Base-by-base conservation (phyloP, 2,113 vertebrate species). In the Rhinoptilus africanus region DNA sequence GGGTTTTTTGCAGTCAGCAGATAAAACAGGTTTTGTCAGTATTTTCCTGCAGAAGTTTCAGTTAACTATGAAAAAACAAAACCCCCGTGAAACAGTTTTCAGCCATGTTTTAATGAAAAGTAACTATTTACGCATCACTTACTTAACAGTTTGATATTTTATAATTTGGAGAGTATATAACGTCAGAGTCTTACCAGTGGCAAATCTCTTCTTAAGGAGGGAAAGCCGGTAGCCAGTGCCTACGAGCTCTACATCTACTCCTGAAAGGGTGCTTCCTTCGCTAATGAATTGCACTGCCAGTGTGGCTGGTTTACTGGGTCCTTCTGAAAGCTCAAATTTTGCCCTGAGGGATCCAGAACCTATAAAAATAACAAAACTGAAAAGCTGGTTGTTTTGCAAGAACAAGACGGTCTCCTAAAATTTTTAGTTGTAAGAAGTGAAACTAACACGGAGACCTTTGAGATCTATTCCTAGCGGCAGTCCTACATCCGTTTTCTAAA, bases 211-310 rank as follows among this genome's bases (percentile, higher is more conserved):
- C 96, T 99, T 99, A 88, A 98, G 98, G 91, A 99, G 98, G 22
- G 99, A 99, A 75, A 99, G 99, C 56, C 99, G 97, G 97, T 99
- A 99, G 73, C 99, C 99, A n/a, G 98, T 94, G 64, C 99, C 99
- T 67, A 98, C 98, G 0, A 99, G 99, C 91, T 99, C 99, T 89
- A 99, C 97, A 57, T 99, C 99, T 48, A 98, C 98, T 76, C 99
- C 99, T 81, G 99, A 99, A 93, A 99, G 98, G 15, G 99, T 99
- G 89, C 98, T 98, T 47, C 99, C 99, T 94, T 99, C 99, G 12
- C 98, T 99, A 86, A 99, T 98, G 88, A 99, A 99, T 87, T 99
- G 99, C 93, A 99, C 99, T 21, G 99, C 99, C 89, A 99, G 98
- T 18, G 99, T 99, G 91, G 98, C 98, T 50, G 99, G 99, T 95